Percentiles rank a stretch among this genome's conserved stretches.
phyloP scores from a whole-genome alignment of 2,113 vertebrate species.

The Rhinopomastus cyanomelas region DNA sequence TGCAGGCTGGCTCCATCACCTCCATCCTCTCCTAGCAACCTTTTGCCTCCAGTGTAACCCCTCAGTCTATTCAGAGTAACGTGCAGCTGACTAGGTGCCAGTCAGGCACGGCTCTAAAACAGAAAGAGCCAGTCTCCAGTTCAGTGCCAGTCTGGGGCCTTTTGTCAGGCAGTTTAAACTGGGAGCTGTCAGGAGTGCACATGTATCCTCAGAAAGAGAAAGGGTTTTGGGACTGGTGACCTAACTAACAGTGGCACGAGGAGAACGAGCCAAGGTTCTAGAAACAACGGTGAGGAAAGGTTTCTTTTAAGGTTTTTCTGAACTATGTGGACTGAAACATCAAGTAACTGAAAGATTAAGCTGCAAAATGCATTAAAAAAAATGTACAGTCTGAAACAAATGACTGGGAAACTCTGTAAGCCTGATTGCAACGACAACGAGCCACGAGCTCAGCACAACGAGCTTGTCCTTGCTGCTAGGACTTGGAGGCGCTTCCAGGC shows the following conservation, averaged over 20 bases:
- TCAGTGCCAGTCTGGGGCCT: not conserved
- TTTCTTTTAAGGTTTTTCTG: not conserved
- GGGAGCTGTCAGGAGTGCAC: not conserved
- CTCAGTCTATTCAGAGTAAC: not conserved
- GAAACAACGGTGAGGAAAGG: not conserved
- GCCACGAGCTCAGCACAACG: too few species aligned
- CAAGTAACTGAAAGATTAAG: not conserved
- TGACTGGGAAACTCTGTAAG: not conserved
- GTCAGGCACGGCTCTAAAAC: not conserved
- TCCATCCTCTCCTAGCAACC: conserved; percentile 47
- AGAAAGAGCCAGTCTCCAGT: not conserved
- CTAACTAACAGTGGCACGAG: not conserved
- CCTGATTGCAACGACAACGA: not conserved
- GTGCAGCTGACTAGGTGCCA: conserved; percentile 16
- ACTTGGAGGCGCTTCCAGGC: not conserved
- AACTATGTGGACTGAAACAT: not conserved
- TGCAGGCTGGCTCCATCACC: conserved; percentile 1
- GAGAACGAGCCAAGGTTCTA: not conserved
- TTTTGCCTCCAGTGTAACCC: conserved; percentile 19
- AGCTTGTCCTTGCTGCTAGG: not conserved
- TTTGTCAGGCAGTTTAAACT: not conserved
- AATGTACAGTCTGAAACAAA: not conserved
- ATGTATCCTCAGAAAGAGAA: not conserved
- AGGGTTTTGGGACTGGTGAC: not conserved
- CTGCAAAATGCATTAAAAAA: not conserved